A percentile compares a stretch with the other conserved stretches of the same genome.
phyloP scores from a whole-genome alignment of 2,888 invertebrate species.

The Drosophila cyrtoloma region DNA sequence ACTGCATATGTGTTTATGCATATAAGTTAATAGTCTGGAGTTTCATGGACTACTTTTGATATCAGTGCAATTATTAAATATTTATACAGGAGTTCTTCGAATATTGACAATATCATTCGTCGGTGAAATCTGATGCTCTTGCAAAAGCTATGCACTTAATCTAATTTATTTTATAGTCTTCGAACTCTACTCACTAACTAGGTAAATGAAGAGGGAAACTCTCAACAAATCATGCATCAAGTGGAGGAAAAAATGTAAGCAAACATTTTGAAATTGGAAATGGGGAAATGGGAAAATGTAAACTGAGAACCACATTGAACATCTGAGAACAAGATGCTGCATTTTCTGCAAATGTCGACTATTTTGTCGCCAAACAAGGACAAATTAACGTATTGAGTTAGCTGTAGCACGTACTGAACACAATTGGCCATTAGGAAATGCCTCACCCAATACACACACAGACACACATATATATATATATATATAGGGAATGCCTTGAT shows the following conservation, averaged over 20 bases:
- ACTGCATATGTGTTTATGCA: not conserved
- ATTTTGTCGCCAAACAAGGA: constrained; percentile 66
- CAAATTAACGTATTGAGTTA: constrained; percentile 70
- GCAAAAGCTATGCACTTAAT: not conserved
- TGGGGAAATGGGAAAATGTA: constrained; percentile 17
- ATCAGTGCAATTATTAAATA: not conserved
- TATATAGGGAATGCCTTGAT: constrained; percentile 31
- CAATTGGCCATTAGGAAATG: constrained; percentile 69
- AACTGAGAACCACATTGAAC: constrained; percentile 16
- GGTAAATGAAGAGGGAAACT: not conserved
- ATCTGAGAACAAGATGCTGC: constrained; percentile 40
- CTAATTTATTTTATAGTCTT: constrained; percentile 1
- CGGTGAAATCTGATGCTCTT: not conserved
- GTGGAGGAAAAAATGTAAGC: constrained; percentile 4
- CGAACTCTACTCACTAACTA: constrained; percentile 1
- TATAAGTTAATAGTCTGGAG: too few relatives aligned
- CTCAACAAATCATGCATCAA: constrained; percentile 43
- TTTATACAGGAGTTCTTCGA: not conserved
- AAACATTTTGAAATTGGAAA: not conserved
- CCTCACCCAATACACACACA: constrained; percentile 39
- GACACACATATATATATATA: not conserved
- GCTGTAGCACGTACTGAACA: constrained; percentile 61
- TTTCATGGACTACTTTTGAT: not conserved
- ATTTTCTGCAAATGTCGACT: constrained; percentile 55
- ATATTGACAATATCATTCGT: not conserved